Evolutionary conservation across 1,140 invertebrate species (phyloP), one percentile per base, ranked within the genome.

Genomic region (Microvelia longipes): DNA sequence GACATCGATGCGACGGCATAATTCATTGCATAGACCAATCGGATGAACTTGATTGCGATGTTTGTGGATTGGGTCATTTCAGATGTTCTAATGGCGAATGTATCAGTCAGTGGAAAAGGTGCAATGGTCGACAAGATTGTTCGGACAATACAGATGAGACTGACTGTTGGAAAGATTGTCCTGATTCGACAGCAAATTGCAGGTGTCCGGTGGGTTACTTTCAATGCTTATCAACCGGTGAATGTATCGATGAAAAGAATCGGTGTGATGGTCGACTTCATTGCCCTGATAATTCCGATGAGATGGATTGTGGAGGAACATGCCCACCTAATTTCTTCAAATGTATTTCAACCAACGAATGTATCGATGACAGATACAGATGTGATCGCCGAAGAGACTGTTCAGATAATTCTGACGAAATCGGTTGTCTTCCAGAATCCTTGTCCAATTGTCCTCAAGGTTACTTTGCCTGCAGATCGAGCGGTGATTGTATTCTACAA

Each of bases 221-320:
- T 50, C 5, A 50, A 19, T 50, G 35, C 19, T 74, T 72, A 62
- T 15, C 15, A 29, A 71, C 74, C 66, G 73, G 72, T 69, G 73
- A 71, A 67, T 82, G 81, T 73, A 77, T 82, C 67, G 94, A 94
- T 0, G 90, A 89, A 77, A 89, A 86, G 71, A 98, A 92, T 81
- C 93, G 97, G 74, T 98, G 96, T 79, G 96, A 99, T 78, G 83
- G 85, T 29, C 85, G 92, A 74, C 83, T 83, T 68, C 96, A 98
- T 78, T 98, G 95, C 77, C 77, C 81, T 28, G 95, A 98, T 78
- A 84, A 86, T 67, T 91, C 89, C 70, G 96, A 98, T 81, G 94
- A 97, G 85, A 82, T 50, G 19, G 35, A 19, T 19, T 50, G 35
- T 50, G 35, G 35, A 50, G 35, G 35, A 11, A 19, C 5, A 11